These are phyloP conservation scores for Campylorhamphus procurvoides DNA, from an alignment of 2,113 vertebrate species.

Conservation along the genomic window DNA sequence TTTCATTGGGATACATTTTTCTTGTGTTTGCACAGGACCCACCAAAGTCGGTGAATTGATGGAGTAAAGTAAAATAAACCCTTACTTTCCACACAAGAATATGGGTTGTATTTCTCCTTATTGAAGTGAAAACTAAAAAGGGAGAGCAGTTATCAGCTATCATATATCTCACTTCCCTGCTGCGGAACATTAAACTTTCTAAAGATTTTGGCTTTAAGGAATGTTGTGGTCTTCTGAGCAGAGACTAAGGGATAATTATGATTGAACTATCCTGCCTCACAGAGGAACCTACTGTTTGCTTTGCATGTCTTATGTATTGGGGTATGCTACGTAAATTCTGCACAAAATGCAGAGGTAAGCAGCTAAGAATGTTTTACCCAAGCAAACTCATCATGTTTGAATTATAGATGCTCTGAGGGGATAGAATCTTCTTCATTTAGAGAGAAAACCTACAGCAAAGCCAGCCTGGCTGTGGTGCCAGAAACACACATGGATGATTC, in stretches of 20 bases:
- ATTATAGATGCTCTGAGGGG: background rate
- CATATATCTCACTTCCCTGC: background rate
- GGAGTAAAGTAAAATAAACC: background rate
- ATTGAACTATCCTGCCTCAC: background rate
- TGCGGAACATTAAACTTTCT: background rate
- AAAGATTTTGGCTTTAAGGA: slow-evolving; percentile 23
- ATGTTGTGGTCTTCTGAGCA: slow-evolving; percentile 45
- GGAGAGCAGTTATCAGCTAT: background rate
- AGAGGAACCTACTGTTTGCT: slow-evolving; percentile 20
- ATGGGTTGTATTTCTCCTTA: background rate
- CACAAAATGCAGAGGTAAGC: slow-evolving; percentile 47
- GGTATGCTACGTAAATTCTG: background rate
- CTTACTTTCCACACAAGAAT: background rate
- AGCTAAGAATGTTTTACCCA: background rate
- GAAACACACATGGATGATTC: background rate
- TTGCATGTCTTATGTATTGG: background rate
- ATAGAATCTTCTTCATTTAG: background rate
- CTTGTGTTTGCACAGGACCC: background rate
- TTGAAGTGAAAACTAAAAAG: background rate
- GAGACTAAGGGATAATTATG: background rate
- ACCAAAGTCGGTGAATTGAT: background rate
- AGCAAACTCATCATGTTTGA: slow-evolving; percentile 9
- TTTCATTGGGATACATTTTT: background rate
- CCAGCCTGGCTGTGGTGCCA: background rate
- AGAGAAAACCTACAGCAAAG: background rate